These are phyloP conservation scores for Barypeithes pellucidus DNA, from an alignment of 2,888 invertebrate species.

Conservation along the genomic window DNA sequence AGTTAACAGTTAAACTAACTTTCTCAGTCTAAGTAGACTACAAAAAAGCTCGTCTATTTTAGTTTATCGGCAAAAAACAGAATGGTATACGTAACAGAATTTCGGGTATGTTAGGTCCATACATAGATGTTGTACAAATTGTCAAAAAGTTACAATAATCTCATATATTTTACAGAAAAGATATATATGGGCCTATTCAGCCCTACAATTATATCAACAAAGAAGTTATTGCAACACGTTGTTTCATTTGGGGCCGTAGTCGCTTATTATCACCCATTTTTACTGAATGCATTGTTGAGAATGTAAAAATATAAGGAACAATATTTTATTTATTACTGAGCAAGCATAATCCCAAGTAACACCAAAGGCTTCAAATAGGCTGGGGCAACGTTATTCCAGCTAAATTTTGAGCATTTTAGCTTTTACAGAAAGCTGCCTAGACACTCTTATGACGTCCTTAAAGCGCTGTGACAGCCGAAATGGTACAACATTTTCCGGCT, in stretches of 20 bases:
- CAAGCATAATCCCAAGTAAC: too few relatives aligned
- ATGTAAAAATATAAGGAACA: too few relatives aligned
- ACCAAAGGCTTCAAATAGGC: too few relatives aligned
- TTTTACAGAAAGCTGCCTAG: too few relatives aligned
- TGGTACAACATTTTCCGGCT: too few relatives aligned
- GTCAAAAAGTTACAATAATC: conserved; percentile 47
- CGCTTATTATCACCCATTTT: conserved; percentile 9
- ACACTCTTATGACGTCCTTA: too few relatives aligned
- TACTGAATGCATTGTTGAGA: neutral
- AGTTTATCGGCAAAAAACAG: too few relatives aligned
- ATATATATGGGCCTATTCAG: conserved; percentile 43
- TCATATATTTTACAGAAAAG: conserved; percentile 48
- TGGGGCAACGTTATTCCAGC: too few relatives aligned
- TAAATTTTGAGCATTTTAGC: too few relatives aligned
- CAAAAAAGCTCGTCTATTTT: too few relatives aligned
- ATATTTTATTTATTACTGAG: too few relatives aligned
- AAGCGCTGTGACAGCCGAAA: too few relatives aligned
- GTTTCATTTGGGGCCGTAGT: conserved; percentile 22
- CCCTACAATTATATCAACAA: conserved; percentile 50
- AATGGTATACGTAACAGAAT: conserved; percentile 1
- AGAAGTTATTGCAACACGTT: conserved; percentile 51
- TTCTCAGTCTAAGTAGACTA: neutral
- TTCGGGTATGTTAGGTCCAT: conserved; percentile 47
- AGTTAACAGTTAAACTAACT: neutral
- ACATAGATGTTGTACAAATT: conserved; percentile 44